A percentile compares a stretch with the other conserved stretches of the same genome.
These are phyloP conservation scores for Callimico goeldii DNA, from an alignment of 2,797 vertebrate genomes.

Conservation along the genomic window DNA sequence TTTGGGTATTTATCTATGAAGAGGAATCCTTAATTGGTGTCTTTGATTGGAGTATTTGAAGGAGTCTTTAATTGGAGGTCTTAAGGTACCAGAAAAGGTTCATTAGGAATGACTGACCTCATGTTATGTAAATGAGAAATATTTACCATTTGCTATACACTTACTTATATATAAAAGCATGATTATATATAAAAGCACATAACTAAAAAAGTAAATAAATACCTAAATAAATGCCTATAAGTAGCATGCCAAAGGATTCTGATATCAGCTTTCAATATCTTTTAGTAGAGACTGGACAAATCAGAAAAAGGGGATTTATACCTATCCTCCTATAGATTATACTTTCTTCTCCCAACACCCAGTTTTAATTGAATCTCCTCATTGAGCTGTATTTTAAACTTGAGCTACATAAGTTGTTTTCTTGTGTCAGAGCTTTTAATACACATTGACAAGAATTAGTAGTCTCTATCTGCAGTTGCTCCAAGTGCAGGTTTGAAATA, in stretches of 20 bases:
- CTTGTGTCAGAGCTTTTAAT: slow-evolving; percentile 13
- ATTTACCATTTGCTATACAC: background rate
- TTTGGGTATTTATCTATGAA: slow-evolving; percentile 37
- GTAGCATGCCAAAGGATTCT: background rate
- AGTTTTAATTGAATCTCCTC: background rate
- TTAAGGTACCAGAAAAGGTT: slow-evolving; percentile 19
- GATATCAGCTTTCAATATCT: too few relatives aligned
- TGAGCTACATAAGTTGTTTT: background rate
- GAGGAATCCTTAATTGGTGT: background rate
- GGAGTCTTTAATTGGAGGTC: slow-evolving; percentile 1
- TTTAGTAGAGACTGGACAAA: background rate
- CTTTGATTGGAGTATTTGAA: background rate
- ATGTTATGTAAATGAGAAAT: background rate
- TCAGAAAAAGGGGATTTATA: background rate
- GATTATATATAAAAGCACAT: background rate
- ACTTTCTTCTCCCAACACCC: background rate
- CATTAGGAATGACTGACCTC: background rate
- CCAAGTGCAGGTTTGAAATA: background rate
- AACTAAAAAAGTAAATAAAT: background rate
- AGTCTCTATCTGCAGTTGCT: background rate
- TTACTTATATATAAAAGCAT: too few relatives aligned
- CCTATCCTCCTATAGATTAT: background rate
- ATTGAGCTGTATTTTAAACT: background rate
- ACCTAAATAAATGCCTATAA: background rate
- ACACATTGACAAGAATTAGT: background rate